phyloP scores from a whole-genome alignment of 2,888 invertebrate genomes.

The Watsonalla binaria region DNA sequence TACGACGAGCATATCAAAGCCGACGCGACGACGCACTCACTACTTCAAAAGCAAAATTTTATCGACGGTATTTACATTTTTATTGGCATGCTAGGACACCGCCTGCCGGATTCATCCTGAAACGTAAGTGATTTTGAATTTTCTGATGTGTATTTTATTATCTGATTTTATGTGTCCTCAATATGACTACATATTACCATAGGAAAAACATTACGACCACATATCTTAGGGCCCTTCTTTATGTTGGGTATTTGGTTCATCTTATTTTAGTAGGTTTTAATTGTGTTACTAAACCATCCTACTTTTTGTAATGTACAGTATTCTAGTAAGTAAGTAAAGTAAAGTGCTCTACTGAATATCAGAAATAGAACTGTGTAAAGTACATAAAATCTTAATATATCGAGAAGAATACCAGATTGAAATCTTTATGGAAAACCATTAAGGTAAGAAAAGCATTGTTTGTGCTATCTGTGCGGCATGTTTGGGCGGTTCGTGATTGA shows the following conservation, averaged over 20 bases:
- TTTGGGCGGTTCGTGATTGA: constrained; percentile 73
- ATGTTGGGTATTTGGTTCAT: neutral
- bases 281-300: too few species aligned
- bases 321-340: too few species aligned
- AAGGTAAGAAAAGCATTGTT: constrained; percentile 56
- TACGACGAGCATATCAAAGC: constrained; percentile 68
- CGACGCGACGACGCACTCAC: constrained; percentile 38
- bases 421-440: constrained; percentile 56
- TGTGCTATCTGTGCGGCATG: constrained; percentile 60
- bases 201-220: constrained; percentile 59
- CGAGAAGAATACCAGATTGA: constrained; percentile 37
- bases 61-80: constrained; percentile 76
- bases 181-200: constrained; percentile 69
- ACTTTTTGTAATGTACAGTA: too few species aligned
- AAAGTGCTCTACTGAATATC: neutral
- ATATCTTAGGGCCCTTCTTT: constrained; percentile 39
- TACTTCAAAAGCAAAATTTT: constrained; percentile 75
- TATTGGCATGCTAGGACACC: constrained; percentile 75
- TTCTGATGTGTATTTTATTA: constrained; percentile 78
- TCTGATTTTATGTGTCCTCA: constrained; percentile 73
- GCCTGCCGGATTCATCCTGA: constrained; percentile 59
- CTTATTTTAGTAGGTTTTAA: neutral
- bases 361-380: neutral
- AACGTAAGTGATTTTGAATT: constrained; percentile 79
- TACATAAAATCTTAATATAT: constrained; percentile 20